phyloP scores from a whole-genome alignment of 2,888 invertebrate genomes.

The Leuctra nigra region DNA sequence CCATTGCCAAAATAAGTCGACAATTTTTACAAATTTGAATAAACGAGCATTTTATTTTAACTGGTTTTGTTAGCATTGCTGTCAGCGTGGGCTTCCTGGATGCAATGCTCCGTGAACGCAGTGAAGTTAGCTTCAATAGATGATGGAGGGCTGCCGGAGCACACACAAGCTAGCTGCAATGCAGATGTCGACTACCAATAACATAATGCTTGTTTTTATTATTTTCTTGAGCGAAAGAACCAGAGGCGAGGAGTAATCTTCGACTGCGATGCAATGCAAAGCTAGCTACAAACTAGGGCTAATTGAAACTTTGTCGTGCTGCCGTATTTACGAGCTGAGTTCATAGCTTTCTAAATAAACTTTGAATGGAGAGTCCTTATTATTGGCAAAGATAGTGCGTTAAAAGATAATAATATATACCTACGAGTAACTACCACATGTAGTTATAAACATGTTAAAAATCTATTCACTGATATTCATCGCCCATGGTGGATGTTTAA shows the following conservation, averaged over 20 bases:
- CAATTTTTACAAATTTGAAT: slow-evolving; percentile 11
- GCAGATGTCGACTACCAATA: slow-evolving; percentile 5
- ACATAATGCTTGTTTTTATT: slow-evolving; percentile 1
- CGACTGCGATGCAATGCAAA: not conserved
- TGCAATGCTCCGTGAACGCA: slow-evolving; percentile 3
- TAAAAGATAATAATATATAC: too few species aligned
- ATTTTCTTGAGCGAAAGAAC: not conserved
- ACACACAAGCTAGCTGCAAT: slow-evolving; percentile 7
- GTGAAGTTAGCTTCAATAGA: slow-evolving; percentile 2
- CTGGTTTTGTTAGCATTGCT: not conserved
- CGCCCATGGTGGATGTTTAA: too few species aligned
- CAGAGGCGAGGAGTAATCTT: not conserved
- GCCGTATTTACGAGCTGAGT: too few species aligned
- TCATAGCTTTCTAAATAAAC: too few species aligned
- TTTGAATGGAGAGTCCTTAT: too few species aligned
- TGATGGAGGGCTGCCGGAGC: slow-evolving; percentile 6
- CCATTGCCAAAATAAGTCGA: slow-evolving; percentile 9
- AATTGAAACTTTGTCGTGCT: slow-evolving; percentile 4
- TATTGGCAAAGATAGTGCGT: too few species aligned
- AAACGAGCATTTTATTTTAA: slow-evolving; percentile 6
- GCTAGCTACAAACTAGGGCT: not conserved
- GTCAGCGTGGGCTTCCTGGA: slow-evolving; percentile 6
- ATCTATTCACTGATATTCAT: too few species aligned
- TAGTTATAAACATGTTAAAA: too few species aligned
- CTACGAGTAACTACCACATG: too few species aligned